Percentiles rank a stretch among this genome's conserved stretches.
These are phyloP conservation scores for Luperina testacea DNA, from an alignment of 2,888 invertebrate genomes.

Conservation along the genomic window DNA sequence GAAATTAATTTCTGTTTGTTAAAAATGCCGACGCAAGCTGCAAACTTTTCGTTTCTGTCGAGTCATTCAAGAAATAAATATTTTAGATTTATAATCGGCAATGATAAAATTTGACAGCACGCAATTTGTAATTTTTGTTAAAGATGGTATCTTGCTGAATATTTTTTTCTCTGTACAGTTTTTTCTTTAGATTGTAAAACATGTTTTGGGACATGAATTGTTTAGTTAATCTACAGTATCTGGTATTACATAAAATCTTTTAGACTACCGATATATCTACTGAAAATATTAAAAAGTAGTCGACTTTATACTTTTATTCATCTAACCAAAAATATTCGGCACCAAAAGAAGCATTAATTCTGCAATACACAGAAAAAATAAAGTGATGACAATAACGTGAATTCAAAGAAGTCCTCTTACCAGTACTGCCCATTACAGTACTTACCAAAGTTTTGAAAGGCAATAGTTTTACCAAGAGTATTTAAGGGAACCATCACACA, in stretches of 20 bases:
- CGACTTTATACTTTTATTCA: not conserved
- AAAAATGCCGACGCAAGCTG: conserved; percentile 73
- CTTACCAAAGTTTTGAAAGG: not conserved
- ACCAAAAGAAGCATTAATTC: not conserved
- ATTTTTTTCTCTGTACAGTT: not conserved
- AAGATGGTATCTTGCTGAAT: conserved; percentile 28
- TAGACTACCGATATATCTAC: not conserved
- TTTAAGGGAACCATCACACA: not conserved
- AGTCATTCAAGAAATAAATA: conserved; percentile 65
- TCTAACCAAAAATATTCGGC: not conserved
- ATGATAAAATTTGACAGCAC: conserved; percentile 49
- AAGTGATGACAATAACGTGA: not conserved
- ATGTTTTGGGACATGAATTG: not conserved
- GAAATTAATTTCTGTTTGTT: conserved; percentile 77
- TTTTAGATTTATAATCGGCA: conserved; percentile 43
- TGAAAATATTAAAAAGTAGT: not conserved
- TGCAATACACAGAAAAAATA: not conserved
- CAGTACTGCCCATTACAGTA: not conserved
- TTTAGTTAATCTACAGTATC: not conserved
- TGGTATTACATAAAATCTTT: not conserved
- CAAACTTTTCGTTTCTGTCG: conserved; percentile 55
- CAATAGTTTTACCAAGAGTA: not conserved
- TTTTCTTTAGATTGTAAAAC: not conserved
- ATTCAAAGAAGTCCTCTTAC: not conserved
- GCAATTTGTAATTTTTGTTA: conserved; percentile 44